Base-by-base conservation (phyloP, 2,113 vertebrate species). In the Bubo scandiacus region DNA sequence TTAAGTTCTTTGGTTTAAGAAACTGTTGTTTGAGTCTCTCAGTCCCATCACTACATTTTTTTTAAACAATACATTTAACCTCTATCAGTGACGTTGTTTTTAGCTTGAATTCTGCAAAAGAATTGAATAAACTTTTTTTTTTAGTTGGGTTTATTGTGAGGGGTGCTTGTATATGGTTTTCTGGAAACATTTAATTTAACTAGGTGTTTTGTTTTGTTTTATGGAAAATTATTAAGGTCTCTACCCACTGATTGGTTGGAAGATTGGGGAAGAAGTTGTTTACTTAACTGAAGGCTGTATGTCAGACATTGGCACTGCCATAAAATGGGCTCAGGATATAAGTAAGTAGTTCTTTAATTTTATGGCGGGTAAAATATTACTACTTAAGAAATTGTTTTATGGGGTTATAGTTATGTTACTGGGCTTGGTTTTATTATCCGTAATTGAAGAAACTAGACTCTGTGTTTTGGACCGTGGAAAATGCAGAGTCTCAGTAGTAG, bases 161-260 rank as follows among this genome's bases (percentile, higher is more conserved):
- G 8, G 5, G 5, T 65, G 14, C 20, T 71, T 78, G 13, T 55
- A 1, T 67, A 8, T 83, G 16, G 47, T 94, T 83, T 58, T 49
- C 25, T 75, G 77, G 10, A 92, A 95, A 38, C 3, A 23, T 67
- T 88, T 79, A 30, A 54, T 77, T 82, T 66, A 82, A 79, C 51
- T 61, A 43, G 20, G 1, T 83, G 12, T 45, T 94, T 73, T 70
- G 21, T 68, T 88, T 77, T 96, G 17, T 86, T 92, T 67, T 27
- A 23, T 94, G 80, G 21, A 90, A 95, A 91, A 74, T 82, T 78
- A 95, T 45, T 89, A 89, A 99, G 99, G 98, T 63, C 98, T 99
- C 74, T 99, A 99, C 97, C 99, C 99, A 25, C 51, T 99, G 87
- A 98, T 99, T 75, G 99, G 99, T 13, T 99, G 99, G 99, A 99